Evolutionary conservation across 2,113 vertebrate species (phyloP).

Genomic region (Tupaia chinensis): DNA sequence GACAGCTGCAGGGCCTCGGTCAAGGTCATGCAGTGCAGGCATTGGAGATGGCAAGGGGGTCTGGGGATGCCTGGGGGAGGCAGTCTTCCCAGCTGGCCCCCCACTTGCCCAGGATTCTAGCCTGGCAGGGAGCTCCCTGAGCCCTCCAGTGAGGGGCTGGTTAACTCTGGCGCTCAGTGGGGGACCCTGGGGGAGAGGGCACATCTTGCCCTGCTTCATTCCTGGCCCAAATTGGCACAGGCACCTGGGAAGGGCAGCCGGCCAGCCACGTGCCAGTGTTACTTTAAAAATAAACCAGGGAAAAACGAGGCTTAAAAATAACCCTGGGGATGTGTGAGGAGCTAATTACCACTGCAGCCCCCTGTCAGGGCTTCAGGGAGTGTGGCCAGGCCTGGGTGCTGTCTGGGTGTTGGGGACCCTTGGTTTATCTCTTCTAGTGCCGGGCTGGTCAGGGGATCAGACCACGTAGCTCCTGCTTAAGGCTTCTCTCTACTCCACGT

Average conservation of each 20-base stretch:
- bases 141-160: neutral
- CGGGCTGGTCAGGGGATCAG: neutral
- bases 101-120: neutral
- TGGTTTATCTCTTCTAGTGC: neutral
- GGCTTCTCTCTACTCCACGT: neutral
- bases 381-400: neutral
- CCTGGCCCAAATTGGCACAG: conserved; percentile 63
- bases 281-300: conserved; percentile 81
- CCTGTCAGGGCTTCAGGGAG: conserved; percentile 8
- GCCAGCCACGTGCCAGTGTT: conserved; percentile 71
- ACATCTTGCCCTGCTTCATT: neutral
- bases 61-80: neutral
- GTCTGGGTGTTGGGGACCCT: neutral
- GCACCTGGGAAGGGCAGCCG: conserved; percentile 78
- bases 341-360: conserved; percentile 72
- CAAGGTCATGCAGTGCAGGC: neutral
- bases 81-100: neutral
- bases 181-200: neutral
- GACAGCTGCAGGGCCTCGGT: neutral
- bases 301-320: conserved; percentile 80
- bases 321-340: conserved; percentile 61
- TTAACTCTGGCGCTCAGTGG: neutral
- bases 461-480: neutral
- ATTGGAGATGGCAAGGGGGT: neutral
- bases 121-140: neutral